Evolutionary conservation across 2,888 invertebrate species (phyloP).

Genomic region (Eurytoma californica): DNA sequence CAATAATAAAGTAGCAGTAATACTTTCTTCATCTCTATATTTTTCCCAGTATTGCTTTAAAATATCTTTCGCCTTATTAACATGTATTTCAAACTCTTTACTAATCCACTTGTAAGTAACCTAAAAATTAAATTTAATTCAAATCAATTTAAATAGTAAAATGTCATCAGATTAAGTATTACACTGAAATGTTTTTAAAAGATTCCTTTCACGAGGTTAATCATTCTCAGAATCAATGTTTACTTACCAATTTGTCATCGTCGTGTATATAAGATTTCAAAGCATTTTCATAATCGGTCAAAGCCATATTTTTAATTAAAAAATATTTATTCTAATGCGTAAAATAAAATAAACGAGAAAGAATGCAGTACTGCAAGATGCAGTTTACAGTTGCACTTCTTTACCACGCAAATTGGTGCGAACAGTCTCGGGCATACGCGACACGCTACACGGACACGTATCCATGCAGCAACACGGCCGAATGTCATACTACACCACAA

Average conservation of each 20-base stretch:
- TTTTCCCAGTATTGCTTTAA: conserved; percentile 69
- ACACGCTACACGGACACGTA: too few species aligned
- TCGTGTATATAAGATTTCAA: conserved; percentile 52
- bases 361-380: background rate
- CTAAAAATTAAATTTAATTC: conserved; percentile 61
- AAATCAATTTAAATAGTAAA: background rate
- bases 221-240: background rate
- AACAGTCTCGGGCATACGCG: too few species aligned
- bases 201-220: background rate
- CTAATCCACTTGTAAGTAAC: conserved; percentile 76
- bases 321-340: background rate
- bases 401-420: too few species aligned
- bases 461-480: too few species aligned
- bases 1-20: conserved; percentile 69
- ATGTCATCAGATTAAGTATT: background rate
- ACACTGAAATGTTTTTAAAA: background rate
- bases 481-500: too few species aligned
- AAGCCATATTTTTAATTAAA: conserved; percentile 33
- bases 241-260: conserved; percentile 53
- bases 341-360: background rate
- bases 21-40: conserved; percentile 61
- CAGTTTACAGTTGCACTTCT: too few species aligned
- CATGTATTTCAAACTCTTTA: conserved; percentile 73
- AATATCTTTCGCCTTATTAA: conserved; percentile 74
- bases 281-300: conserved; percentile 47